phyloP scores from a whole-genome alignment of 2,797 vertebrate genomes.

The Hippocampus kuda region DNA sequence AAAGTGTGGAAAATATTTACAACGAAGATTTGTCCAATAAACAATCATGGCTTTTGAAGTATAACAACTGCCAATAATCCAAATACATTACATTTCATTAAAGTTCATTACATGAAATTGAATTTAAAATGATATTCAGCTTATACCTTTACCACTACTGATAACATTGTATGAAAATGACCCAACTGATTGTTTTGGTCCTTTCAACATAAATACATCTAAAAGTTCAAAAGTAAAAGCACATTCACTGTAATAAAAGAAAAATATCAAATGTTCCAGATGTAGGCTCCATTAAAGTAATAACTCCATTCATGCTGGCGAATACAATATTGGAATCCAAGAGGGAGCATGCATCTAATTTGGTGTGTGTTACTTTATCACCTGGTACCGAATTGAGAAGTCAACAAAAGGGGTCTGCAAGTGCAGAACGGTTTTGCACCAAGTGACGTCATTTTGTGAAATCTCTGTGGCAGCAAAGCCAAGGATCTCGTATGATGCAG shows the following conservation, averaged over 20 bases:
- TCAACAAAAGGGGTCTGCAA: background rate
- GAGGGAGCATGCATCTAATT: background rate
- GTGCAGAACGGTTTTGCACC: background rate
- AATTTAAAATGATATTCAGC: too few relatives aligned
- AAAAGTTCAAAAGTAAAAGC: background rate
- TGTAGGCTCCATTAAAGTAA: background rate
- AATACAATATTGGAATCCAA: background rate
- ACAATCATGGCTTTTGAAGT: too few relatives aligned
- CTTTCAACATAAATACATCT: background rate
- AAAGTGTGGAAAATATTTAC: too few relatives aligned
- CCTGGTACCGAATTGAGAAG: background rate
- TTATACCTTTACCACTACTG: too few relatives aligned
- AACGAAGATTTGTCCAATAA: too few relatives aligned
- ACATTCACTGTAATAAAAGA: background rate
- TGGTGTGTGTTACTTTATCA: background rate
- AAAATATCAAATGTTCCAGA: background rate
- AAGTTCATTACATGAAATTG: too few relatives aligned
- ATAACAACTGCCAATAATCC: too few relatives aligned
- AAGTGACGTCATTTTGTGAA: background rate
- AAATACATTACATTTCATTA: too few relatives aligned
- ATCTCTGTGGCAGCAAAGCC: background rate
- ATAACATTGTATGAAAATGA: constrained; percentile 4
- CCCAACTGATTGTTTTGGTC: constrained; percentile 8
- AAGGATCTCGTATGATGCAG: background rate
- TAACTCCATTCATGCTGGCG: background rate